phyloP scores from a whole-genome alignment of 1,140 invertebrate genomes.

The Drosophila nasuta region DNA sequence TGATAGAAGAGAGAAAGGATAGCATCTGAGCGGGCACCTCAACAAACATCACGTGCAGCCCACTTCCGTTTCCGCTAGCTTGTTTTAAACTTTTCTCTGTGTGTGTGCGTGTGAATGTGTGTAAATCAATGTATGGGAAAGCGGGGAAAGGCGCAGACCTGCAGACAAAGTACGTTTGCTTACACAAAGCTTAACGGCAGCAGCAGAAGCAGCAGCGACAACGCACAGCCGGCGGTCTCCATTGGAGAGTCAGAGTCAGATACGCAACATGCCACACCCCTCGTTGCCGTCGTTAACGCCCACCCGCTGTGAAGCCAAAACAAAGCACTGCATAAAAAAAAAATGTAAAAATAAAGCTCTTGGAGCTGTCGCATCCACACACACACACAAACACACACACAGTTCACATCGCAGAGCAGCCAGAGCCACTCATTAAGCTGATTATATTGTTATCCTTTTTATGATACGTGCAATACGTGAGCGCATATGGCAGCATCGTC shows the following conservation, averaged over 20 bases:
- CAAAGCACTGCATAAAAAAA: constrained; percentile 80
- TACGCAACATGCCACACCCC: not conserved
- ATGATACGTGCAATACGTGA: constrained; percentile 84
- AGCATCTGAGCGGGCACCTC: constrained; percentile 67
- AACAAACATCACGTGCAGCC: constrained; percentile 82
- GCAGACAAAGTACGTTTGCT: constrained; percentile 80
- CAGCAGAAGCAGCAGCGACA: constrained; percentile 50
- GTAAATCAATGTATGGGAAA: constrained; percentile 68
- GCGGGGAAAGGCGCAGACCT: not conserved
- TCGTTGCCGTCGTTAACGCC: constrained; percentile 8
- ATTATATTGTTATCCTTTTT: constrained; percentile 85
- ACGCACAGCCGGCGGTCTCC: constrained; percentile 68
- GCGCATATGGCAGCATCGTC: constrained; percentile 72
- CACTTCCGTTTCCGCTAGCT: constrained; percentile 81
- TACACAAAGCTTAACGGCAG: constrained; percentile 81
- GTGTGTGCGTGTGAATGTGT: constrained; percentile 28
- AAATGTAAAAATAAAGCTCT: constrained; percentile 77
- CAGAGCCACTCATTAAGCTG: constrained; percentile 83
- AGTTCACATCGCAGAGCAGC: constrained; percentile 30
- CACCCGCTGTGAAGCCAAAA: constrained; percentile 51
- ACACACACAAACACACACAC: constrained; percentile 39
- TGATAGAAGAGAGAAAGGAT: constrained; percentile 51
- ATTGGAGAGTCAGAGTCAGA: constrained; percentile 5
- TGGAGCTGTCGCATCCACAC: constrained; percentile 67
- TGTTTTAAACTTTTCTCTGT: constrained; percentile 72